A percentile compares a stretch with the other conserved stretches of the same genome.
phyloP scores from a whole-genome alignment of 2,888 invertebrate species.

The Drosophila lacicola region DNA sequence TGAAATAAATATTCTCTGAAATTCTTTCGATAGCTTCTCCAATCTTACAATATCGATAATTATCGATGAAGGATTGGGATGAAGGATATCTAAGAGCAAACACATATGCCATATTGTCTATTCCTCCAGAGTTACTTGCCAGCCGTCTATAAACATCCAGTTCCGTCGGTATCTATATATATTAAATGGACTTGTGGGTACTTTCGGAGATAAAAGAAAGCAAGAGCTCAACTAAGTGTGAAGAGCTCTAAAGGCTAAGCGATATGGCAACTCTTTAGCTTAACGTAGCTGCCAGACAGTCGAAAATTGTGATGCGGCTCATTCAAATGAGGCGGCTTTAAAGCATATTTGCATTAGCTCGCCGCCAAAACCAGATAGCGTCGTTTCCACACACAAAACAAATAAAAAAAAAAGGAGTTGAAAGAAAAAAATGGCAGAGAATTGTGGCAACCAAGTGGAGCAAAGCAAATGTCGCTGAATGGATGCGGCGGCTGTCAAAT shows the following conservation, averaged over 20 bases:
- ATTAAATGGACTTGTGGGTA: too few relatives aligned
- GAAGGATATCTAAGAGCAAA: too few relatives aligned
- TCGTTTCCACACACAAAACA: slow-evolving; percentile 8
- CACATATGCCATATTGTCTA: too few relatives aligned
- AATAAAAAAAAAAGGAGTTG: not conserved
- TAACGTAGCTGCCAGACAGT: not conserved
- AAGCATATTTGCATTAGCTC: slow-evolving; percentile 53
- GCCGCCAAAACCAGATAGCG: not conserved
- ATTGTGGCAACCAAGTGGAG: slow-evolving; percentile 14
- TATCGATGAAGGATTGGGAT: too few relatives aligned
- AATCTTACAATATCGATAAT: too few relatives aligned
- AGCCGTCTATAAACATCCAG: too few relatives aligned
- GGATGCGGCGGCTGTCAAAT: slow-evolving; percentile 76
- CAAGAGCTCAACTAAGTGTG: too few relatives aligned
- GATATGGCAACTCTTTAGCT: not conserved
- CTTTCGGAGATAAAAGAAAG: too few relatives aligned
- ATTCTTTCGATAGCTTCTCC: too few relatives aligned
- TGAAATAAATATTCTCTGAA: too few relatives aligned
- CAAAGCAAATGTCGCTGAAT: slow-evolving; percentile 65
- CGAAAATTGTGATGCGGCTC: not conserved
- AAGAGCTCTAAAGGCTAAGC: not conserved
- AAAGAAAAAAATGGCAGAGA: not conserved
- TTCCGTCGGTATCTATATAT: too few relatives aligned
- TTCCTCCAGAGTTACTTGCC: too few relatives aligned
- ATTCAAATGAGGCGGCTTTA: not conserved